phyloP scores from a whole-genome alignment of 2,888 invertebrate species.

The Oscheius sp. region DNA sequence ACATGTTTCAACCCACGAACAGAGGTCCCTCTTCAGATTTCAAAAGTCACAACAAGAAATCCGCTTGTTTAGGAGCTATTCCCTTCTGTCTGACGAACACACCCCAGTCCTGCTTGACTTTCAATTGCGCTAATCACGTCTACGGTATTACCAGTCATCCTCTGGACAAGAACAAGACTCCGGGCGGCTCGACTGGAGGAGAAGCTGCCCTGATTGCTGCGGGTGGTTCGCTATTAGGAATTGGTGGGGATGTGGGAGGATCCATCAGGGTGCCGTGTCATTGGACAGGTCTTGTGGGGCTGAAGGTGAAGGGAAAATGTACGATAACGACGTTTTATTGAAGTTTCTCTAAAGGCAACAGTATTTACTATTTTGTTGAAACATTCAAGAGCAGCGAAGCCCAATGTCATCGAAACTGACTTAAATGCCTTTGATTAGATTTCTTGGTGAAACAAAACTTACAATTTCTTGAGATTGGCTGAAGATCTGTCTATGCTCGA shows the following conservation, averaged over 20 bases:
- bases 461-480: too few relatives aligned
- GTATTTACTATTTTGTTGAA: too few relatives aligned
- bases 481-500: too few relatives aligned
- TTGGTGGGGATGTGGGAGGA: slow-evolving; percentile 76
- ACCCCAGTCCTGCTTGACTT: slow-evolving; percentile 73
- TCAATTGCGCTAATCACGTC: slow-evolving; percentile 74
- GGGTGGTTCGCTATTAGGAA: slow-evolving; percentile 60
- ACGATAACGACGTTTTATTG: too few relatives aligned
- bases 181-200: slow-evolving; percentile 60
- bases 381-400: too few relatives aligned
- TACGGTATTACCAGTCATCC: slow-evolving; percentile 70
- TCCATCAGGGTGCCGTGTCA: slow-evolving; percentile 76
- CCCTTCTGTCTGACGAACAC: slow-evolving; percentile 76
- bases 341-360: too few relatives aligned
- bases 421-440: too few relatives aligned
- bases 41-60: too few relatives aligned
- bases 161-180: slow-evolving; percentile 43
- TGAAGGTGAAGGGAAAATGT: slow-evolving; percentile 55
- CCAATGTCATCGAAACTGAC: too few relatives aligned
- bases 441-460: too few relatives aligned
- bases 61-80: slow-evolving; percentile 73
- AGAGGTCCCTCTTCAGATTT: too few relatives aligned
- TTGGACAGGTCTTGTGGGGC: slow-evolving; percentile 75
- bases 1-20: too few relatives aligned
- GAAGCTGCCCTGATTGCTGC: slow-evolving; percentile 73